phyloP scores from a whole-genome alignment of 2,113 vertebrate species.

The Carassius gibelio region DNA sequence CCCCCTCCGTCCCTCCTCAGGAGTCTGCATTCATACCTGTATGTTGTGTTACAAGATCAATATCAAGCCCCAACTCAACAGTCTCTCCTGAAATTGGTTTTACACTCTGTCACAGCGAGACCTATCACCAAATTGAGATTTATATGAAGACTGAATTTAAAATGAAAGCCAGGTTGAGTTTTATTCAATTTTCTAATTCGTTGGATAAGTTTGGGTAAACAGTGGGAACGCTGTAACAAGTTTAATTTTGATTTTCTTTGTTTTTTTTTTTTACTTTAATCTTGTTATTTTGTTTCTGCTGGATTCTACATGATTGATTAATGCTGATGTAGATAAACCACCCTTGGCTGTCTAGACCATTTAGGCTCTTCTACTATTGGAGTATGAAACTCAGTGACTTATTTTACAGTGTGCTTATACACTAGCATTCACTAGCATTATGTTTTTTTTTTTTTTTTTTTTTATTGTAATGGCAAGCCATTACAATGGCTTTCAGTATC shows the following conservation, averaged over 20 bases:
- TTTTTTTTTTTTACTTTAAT: not conserved
- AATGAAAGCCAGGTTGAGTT: slow-evolving; percentile 8
- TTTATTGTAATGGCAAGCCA: too few relatives aligned
- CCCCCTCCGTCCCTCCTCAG: slow-evolving; percentile 10
- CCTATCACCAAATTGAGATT: slow-evolving; percentile 30
- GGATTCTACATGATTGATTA: slow-evolving; percentile 12
- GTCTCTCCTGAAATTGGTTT: slow-evolving; percentile 33
- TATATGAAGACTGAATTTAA: slow-evolving; percentile 13
- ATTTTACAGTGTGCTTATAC: not conserved
- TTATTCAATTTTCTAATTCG: slow-evolving; percentile 26
- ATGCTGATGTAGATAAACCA: slow-evolving; percentile 12
- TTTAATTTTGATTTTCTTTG: not conserved
- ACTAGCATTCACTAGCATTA: too few relatives aligned
- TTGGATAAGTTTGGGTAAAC: not conserved
- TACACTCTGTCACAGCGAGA: slow-evolving; percentile 24
- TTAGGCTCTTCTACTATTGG: not conserved
- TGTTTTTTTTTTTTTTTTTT: too few relatives aligned
- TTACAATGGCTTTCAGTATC: too few relatives aligned
- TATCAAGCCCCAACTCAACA: slow-evolving; percentile 33
- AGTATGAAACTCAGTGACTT: not conserved
- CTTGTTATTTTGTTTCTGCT: slow-evolving; percentile 11
- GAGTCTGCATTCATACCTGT: slow-evolving; percentile 20
- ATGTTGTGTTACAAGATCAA: slow-evolving; percentile 45
- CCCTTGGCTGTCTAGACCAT: not conserved
- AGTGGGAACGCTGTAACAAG: not conserved